phyloP scores from a whole-genome alignment of 2,797 vertebrate species.

The Acanthopagrus latus region DNA sequence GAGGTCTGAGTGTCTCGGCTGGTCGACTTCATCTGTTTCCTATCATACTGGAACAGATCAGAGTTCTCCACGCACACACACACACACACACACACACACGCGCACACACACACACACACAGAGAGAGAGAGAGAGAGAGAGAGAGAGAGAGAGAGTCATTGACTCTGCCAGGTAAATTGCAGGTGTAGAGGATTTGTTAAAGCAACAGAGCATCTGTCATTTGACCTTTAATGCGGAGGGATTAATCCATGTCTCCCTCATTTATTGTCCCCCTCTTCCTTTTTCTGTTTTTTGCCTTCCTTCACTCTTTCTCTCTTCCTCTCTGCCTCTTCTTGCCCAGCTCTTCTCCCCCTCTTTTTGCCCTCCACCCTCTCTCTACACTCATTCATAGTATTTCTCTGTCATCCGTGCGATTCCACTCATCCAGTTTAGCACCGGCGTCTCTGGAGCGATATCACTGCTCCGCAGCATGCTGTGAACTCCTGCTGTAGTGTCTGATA shows the following conservation, averaged over 20 bases:
- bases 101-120: slow-evolving; percentile 21
- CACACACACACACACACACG: slow-evolving; percentile 24
- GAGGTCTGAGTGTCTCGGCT: slow-evolving; percentile 16
- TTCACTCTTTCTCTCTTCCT: not conserved
- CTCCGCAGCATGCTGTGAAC: slow-evolving; percentile 14
- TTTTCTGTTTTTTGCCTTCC: no score
- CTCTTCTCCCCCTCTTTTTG: not conserved
- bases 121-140: no score
- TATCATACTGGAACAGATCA: slow-evolving; percentile 39
- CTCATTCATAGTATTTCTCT: slow-evolving; percentile 29
- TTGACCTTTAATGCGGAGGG: slow-evolving; percentile 8
- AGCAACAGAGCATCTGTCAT: slow-evolving; percentile 25
- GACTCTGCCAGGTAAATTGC: slow-evolving; percentile 20
- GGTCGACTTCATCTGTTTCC: slow-evolving; percentile 45
- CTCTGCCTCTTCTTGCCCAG: not conserved
- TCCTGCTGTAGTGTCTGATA: slow-evolving; percentile 37
- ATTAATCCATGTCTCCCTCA: not conserved
- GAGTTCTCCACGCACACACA: not conserved
- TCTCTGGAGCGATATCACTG: slow-evolving; percentile 6
- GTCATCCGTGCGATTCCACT: slow-evolving; percentile 25
- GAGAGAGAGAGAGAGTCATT: not conserved
- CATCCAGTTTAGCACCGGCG: not conserved
- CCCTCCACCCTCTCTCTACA: not conserved
- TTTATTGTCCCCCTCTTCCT: not conserved
- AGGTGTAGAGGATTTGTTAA: slow-evolving; percentile 39